Conservation (phyloP, 2,888 invertebrate species). For the Apamea monoglypha region DNA sequence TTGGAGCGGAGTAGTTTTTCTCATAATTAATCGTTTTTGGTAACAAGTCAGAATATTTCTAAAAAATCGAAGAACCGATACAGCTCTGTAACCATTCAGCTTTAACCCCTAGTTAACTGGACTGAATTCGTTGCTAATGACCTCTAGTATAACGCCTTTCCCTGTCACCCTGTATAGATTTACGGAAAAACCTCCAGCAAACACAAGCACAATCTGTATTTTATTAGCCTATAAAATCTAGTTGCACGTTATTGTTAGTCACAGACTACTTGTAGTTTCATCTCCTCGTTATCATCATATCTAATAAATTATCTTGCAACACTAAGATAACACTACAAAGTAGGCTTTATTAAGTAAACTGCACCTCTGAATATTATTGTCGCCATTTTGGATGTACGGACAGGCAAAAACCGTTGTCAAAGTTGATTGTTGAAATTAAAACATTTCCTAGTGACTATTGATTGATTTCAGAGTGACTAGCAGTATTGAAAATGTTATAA, state of each 20-base stretch:
- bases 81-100: too few species aligned
- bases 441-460: too few species aligned
- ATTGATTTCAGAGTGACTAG: too few species aligned
- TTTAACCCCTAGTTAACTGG: too few species aligned
- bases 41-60: too few species aligned
- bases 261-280: constrained; percentile 12
- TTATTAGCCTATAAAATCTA: constrained; percentile 1
- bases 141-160: too few species aligned
- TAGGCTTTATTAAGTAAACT: constrained; percentile 53
- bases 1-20: too few species aligned
- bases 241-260: constrained; percentile 15
- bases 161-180: neutral
- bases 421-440: neutral
- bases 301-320: constrained; percentile 53
- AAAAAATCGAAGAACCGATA: too few species aligned
- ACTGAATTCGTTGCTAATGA: too few species aligned
- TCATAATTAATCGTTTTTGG: too few species aligned
- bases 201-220: neutral
- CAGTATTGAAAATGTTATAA: too few species aligned
- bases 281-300: constrained; percentile 32
- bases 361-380: constrained; percentile 13
- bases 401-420: neutral
- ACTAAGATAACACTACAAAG: constrained; percentile 54
- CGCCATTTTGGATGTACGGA: constrained; percentile 47
- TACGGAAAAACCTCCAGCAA: constrained; percentile 15